Evolutionary conservation across 2,113 vertebrate species (phyloP), one percentile per base, ranked within the genome.

Genomic region (Hyla sarda): DNA sequence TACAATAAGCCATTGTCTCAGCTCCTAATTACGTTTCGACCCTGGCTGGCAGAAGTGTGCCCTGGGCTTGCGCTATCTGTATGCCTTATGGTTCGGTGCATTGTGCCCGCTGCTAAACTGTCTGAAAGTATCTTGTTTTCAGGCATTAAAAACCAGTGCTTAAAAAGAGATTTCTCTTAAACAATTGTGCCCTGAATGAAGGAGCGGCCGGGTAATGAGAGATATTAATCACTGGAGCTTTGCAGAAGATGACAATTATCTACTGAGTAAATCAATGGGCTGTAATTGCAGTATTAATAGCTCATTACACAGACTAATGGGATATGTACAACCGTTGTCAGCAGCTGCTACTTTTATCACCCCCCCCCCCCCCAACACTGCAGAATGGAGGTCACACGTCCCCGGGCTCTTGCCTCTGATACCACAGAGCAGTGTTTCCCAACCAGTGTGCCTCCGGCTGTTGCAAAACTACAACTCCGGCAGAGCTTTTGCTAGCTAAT

Each of bases 251-350:
- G 87, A 87, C 91, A 91, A 92, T 93, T 93, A 91, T 45, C 19
- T 91, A 90, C 91, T 91, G 91, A 89, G 91, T 93, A 92, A 93
- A 93, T 93, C 91, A 91, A 92, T 91, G 91, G 90, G 90, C 89
- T 91, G 88, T 94, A 94, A 94, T 94, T 93, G 93, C 91, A 93
- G 91, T 92, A 96, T 96, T 96, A 96, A 93, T 92, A 94, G 91
- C 94, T 95, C 94, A 95, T 96, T 96, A 96, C 91, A 90, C 87
- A 91, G 90, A 93, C 91, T 93, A 94, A 94, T 94, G 92, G 90
- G 90, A 90, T 94, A 93, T 93, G 90, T 89, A 90, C 89, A 89
- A 54, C 76, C 72, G 76, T 77, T 86, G 83, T 76, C 69, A 82
- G 83, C 74, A 87, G 77, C 77, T 82, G 77, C 67, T 87, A 62